These are phyloP conservation scores for Caenorhabditis brenneri DNA, from an alignment of 1,140 invertebrate species.

Conservation along the genomic window DNA sequence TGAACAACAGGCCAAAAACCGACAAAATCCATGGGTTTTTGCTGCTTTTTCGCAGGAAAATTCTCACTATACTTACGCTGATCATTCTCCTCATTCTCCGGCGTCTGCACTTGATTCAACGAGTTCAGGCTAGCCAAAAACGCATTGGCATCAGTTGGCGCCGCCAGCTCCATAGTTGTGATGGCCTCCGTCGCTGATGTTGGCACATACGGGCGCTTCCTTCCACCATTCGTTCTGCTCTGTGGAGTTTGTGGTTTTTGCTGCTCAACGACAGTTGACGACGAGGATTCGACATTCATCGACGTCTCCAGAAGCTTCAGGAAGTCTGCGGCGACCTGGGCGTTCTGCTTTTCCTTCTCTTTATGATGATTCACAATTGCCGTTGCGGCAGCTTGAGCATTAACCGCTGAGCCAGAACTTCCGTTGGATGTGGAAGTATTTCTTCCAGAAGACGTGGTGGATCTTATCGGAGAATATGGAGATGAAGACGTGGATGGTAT, in stretches of 20 bases:
- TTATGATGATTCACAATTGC: constrained; percentile 34
- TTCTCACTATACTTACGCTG: not conserved
- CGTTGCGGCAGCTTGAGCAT: constrained; percentile 15
- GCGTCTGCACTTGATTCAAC: constrained; percentile 13
- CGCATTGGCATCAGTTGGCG: not conserved
- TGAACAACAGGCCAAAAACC: too few species aligned
- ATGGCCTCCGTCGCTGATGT: constrained; percentile 5
- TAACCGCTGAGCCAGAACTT: not conserved
- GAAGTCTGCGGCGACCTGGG: not conserved
- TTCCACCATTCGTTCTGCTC: constrained; percentile 7
- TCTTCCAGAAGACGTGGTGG: not conserved
- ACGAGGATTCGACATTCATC: not conserved
- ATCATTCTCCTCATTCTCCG: constrained; percentile 35
- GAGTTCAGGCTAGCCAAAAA: constrained; percentile 23
- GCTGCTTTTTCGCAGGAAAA: not conserved
- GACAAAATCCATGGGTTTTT: not conserved
- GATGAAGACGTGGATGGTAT: not conserved
- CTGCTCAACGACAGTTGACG: not conserved
- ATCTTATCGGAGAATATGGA: not conserved
- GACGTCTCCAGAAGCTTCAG: not conserved
- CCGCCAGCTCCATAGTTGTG: constrained; percentile 17
- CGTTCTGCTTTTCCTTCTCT: constrained; percentile 1
- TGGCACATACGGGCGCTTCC: constrained; percentile 4
- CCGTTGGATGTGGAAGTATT: constrained; percentile 12
- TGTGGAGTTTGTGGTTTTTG: constrained; percentile 21